Evolutionary conservation across 2,113 vertebrate species (phyloP).

Genomic region (Notechis scutatus): DNA sequence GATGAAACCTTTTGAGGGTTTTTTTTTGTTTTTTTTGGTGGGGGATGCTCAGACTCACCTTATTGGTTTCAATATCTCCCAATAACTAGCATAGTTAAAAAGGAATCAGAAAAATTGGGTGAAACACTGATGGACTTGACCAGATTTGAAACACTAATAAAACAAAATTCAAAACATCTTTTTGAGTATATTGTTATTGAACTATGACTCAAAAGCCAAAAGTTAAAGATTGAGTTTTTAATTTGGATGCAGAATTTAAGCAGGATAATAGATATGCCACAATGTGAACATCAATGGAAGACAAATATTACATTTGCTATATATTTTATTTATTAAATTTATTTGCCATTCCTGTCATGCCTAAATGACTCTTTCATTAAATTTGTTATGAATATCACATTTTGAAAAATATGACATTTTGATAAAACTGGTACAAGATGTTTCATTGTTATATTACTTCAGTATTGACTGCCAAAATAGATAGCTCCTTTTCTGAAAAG

Average conservation of each 20-base stretch:
- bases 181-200: background rate
- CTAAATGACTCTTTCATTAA: background rate
- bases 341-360: background rate
- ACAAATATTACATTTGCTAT: background rate
- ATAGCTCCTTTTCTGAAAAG: background rate
- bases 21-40: too few species aligned
- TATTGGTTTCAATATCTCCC: background rate
- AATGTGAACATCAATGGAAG: background rate
- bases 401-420: background rate
- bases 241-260: background rate
- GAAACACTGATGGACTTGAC: background rate
- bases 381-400: background rate
- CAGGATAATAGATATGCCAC: background rate
- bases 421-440: background rate
- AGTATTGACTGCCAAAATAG: background rate
- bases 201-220: background rate
- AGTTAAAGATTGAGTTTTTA: background rate
- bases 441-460: background rate
- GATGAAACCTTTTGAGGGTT: background rate
- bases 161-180: background rate
- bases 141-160: background rate
- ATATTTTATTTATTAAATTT: background rate
- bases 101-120: background rate
- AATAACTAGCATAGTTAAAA: background rate
- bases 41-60: background rate